These are phyloP conservation scores for Mystacides longicornis DNA, from an alignment of 2,888 invertebrate species.

Conservation along the genomic window DNA sequence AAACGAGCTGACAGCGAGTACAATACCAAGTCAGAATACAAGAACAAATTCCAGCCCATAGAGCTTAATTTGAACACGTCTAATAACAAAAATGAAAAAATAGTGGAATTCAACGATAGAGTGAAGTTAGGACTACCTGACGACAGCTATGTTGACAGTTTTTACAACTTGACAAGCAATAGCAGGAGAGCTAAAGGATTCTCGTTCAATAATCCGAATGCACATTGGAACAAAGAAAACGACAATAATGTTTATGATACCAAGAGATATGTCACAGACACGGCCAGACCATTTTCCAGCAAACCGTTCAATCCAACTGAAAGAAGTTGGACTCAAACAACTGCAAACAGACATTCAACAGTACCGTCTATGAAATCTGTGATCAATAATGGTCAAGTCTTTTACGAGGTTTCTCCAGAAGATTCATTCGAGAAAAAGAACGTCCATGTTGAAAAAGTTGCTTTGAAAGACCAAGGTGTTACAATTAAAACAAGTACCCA, in stretches of 20 bases:
- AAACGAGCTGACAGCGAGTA: constrained; percentile 42
- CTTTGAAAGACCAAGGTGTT: constrained; percentile 21
- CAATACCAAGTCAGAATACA: constrained; percentile 31
- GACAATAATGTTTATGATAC: neutral
- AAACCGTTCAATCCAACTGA: neutral
- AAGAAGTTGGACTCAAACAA: neutral
- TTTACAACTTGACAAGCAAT: neutral
- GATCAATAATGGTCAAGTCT: constrained; percentile 42
- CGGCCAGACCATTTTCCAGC: neutral
- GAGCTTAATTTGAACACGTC: constrained; percentile 15
- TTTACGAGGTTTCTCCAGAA: constrained; percentile 43
- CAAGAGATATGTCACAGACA: neutral
- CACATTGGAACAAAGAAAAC: neutral
- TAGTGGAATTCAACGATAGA: constrained; percentile 7
- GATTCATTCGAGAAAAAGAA: constrained; percentile 28
- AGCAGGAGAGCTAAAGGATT: neutral
- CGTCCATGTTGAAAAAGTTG: constrained; percentile 23
- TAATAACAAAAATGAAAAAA: constrained; percentile 9
- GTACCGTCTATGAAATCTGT: constrained; percentile 36
- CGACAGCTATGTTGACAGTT: constrained; percentile 10
- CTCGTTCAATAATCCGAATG: neutral
- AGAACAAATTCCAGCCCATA: constrained; percentile 16
- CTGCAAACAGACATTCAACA: constrained; percentile 14
- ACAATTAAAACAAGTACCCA: constrained; percentile 10
- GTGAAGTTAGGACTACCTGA: constrained; percentile 12